Conservation (phyloP, 2,113 vertebrate species). For the Microcebus tavaratra region DNA sequence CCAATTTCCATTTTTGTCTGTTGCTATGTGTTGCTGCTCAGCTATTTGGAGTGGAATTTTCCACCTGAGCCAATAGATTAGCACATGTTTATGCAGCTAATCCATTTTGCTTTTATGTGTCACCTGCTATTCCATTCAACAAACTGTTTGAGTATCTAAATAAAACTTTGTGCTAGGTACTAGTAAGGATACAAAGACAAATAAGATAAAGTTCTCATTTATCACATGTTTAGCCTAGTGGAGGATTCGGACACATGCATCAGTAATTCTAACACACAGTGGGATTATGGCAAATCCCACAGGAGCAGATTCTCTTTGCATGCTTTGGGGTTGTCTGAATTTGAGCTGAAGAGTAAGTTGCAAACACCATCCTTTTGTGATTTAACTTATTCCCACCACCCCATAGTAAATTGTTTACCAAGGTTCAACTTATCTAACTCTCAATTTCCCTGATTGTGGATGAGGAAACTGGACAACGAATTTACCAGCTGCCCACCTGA, state of each 20-base stretch:
- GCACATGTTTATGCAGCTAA: neutral
- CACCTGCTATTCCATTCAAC: slow-evolving; percentile 18
- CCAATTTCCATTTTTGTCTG: neutral
- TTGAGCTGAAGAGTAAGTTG: neutral
- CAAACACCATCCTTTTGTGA: neutral
- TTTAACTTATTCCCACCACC: neutral
- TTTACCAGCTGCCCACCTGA: neutral
- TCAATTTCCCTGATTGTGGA: neutral
- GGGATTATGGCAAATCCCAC: neutral
- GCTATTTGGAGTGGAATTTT: slow-evolving; percentile 1
- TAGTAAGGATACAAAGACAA: neutral
- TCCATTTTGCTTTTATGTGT: neutral
- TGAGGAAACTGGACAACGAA: neutral
- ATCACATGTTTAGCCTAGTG: neutral
- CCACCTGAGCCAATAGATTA: neutral
- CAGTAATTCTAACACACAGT: neutral
- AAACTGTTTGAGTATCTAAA: neutral
- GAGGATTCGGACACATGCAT: neutral
- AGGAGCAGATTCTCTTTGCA: neutral
- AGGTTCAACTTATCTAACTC: neutral
- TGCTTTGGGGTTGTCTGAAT: neutral
- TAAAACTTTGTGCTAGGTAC: neutral
- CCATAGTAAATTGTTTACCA: neutral
- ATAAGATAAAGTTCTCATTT: neutral
- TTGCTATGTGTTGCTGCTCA: neutral